Evolutionary conservation across 2,797 vertebrate species (phyloP).

Genomic region (Yasuhikotakia modesta): DNA sequence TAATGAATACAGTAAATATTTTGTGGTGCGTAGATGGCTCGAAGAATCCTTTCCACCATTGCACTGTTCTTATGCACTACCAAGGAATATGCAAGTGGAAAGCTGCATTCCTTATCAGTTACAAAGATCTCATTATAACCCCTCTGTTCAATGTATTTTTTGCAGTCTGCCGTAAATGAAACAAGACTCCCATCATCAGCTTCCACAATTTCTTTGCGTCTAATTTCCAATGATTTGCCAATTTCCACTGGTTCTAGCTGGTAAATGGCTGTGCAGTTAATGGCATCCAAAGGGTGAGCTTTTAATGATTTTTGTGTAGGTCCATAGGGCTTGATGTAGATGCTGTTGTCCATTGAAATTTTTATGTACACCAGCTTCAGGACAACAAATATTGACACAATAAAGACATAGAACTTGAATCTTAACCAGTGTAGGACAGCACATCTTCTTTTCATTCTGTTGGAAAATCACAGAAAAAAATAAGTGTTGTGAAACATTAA

Average conservation of each 20-base stretch:
- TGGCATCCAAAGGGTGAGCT: conserved; percentile 67
- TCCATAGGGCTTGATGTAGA: conserved; percentile 81
- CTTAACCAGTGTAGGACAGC: conserved; percentile 66
- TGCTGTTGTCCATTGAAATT: conserved; percentile 64
- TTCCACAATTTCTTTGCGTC: conserved; percentile 77
- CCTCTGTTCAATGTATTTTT: conserved; percentile 72
- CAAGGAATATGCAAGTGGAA: conserved; percentile 89
- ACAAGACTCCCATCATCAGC: conserved; percentile 79
- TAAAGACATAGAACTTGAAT: conserved; percentile 76
- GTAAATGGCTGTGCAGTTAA: conserved; percentile 87
- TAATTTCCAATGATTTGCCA: conserved; percentile 85
- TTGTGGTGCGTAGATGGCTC: conserved; percentile 82
- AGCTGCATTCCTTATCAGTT: conserved; percentile 77
- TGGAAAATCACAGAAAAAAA: conserved; percentile 52
- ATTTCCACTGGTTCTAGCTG: conserved; percentile 87
- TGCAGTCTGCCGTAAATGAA: conserved; percentile 80
- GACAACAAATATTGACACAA: conserved; percentile 76
- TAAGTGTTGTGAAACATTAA: too few relatives aligned
- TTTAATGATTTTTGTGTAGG: conserved; percentile 73
- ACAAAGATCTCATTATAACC: conserved; percentile 75
- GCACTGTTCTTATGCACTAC: conserved; percentile 91
- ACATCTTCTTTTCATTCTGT: conserved; percentile 87
- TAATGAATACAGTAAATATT: conserved; percentile 95
- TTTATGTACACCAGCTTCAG: conserved; percentile 78
- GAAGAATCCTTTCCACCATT: conserved; percentile 91